Evolutionary conservation across 2,888 invertebrate genomes (phyloP).

Genomic region (Drosophila ochracea): DNA sequence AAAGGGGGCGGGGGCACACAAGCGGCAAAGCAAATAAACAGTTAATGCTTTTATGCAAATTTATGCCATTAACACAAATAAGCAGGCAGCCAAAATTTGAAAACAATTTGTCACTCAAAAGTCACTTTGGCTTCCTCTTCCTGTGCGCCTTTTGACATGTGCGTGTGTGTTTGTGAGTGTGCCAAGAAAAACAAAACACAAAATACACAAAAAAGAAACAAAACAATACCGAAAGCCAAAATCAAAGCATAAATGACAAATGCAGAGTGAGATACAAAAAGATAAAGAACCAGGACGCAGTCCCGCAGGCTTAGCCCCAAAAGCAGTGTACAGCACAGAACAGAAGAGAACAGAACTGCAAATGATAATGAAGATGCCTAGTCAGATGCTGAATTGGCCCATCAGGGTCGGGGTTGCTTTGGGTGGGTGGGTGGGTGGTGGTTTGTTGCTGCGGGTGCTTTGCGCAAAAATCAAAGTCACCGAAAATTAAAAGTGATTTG

Average conservation of each 20-base stretch:
- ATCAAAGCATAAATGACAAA: conserved; percentile 75
- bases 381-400: conserved; percentile 59
- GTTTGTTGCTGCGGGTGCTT: conserved; percentile 9
- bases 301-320: conserved; percentile 32
- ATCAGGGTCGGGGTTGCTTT: background rate
- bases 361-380: conserved; percentile 76
- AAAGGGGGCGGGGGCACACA: conserved; percentile 27
- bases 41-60: conserved; percentile 83
- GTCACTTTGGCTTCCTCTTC: conserved; percentile 68
- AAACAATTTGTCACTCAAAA: conserved; percentile 82
- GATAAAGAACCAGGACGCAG: conserved; percentile 11
- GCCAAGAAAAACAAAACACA: conserved; percentile 32
- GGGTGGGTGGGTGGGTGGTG: background rate
- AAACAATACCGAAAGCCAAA: conserved; percentile 44
- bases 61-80: conserved; percentile 82
- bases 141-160: conserved; percentile 27
- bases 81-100: conserved; percentile 77
- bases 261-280: conserved; percentile 49
- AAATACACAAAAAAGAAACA: conserved; percentile 18
- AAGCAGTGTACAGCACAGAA: background rate
- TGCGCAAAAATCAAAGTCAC: conserved; percentile 79
- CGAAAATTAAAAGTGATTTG: conserved; percentile 82
- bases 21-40: conserved; percentile 80
- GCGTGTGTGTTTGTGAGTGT: conserved; percentile 18
- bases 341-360: conserved; percentile 16